phyloP scores from a whole-genome alignment of 64 coral and sea anemone genomes.

The Montipora foliosa region DNA sequence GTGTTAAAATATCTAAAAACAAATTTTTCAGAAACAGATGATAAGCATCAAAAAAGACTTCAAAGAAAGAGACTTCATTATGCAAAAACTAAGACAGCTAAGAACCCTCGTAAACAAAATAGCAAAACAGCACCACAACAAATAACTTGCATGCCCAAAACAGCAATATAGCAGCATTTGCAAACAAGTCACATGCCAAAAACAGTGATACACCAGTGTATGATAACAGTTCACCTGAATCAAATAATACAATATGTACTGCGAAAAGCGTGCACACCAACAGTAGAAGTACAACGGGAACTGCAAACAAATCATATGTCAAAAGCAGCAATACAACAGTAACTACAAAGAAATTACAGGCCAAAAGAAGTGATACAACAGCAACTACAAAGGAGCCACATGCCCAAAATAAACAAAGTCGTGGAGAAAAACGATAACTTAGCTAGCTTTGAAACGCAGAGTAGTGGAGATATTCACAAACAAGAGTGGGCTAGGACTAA shows the following conservation, averaged over 20 bases:
- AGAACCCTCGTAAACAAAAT: constrained; percentile 38
- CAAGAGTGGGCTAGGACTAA: constrained; percentile 42
- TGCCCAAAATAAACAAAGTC: constrained; percentile 31
- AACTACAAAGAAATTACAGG: constrained; percentile 43
- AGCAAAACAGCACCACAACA: constrained; percentile 43
- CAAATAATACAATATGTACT: constrained; percentile 53
- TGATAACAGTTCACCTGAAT: constrained; percentile 45
- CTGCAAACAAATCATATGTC: constrained; percentile 31
- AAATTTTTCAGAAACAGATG: no score
- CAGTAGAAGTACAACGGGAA: not conserved
- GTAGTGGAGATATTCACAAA: constrained; percentile 49
- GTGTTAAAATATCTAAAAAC: no score
- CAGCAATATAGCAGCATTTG: not conserved
- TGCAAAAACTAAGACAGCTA: constrained; percentile 25
- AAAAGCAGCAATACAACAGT: constrained; percentile 37
- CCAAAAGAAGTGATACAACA: constrained; percentile 19
- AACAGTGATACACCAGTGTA: constrained; percentile 28
- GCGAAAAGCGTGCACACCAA: constrained; percentile 28
- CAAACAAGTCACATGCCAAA: not conserved
- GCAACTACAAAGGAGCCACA: not conserved
- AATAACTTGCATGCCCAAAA: constrained; percentile 43
- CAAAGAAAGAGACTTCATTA: no score
- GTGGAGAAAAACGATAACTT: constrained; percentile 34
- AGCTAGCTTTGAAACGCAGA: constrained; percentile 37
- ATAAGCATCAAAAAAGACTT: no score